A percentile compares a stretch with the other conserved stretches of the same genome.
phyloP scores from a whole-genome alignment of 2,797 vertebrate species.

The Leptoclinus maculatus region DNA sequence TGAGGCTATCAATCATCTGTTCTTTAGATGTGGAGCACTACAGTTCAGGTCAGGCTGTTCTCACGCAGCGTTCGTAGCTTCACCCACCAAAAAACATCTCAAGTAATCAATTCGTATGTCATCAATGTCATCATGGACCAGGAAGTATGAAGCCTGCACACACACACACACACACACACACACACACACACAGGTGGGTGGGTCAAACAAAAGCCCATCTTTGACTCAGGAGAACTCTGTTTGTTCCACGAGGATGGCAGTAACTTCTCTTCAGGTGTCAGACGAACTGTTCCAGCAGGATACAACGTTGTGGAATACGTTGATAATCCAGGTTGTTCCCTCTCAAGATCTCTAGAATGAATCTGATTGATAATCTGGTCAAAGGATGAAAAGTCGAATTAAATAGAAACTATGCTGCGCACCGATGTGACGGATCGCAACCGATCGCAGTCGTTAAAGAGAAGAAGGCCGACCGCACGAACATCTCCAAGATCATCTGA shows the following conservation, averaged over 20 bases:
- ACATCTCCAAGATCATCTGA: slow-evolving; percentile 53
- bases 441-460: slow-evolving; percentile 4
- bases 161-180: too few species aligned
- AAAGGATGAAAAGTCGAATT: slow-evolving; percentile 15
- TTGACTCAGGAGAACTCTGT: too few species aligned
- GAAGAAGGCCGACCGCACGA: slow-evolving; percentile 4
- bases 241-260: too few species aligned
- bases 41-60: neutral
- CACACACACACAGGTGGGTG: too few species aligned
- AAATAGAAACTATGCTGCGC: slow-evolving; percentile 17
- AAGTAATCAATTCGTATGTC: too few species aligned
- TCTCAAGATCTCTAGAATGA: neutral
- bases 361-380: slow-evolving; percentile 13
- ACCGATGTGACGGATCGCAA: slow-evolving; percentile 30
- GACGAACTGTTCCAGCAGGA: slow-evolving; percentile 23
- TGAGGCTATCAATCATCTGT: slow-evolving; percentile 61
- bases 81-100: too few species aligned
- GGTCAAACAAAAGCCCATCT: too few species aligned
- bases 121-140: too few species aligned
- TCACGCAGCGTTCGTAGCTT: neutral
- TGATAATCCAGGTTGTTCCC: neutral
- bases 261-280: too few species aligned
- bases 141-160: too few species aligned
- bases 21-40: slow-evolving; percentile 51
- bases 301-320: neutral